These are phyloP conservation scores for Pandion haliaetus DNA, from an alignment of 2,113 vertebrate genomes.

Conservation along the genomic window DNA sequence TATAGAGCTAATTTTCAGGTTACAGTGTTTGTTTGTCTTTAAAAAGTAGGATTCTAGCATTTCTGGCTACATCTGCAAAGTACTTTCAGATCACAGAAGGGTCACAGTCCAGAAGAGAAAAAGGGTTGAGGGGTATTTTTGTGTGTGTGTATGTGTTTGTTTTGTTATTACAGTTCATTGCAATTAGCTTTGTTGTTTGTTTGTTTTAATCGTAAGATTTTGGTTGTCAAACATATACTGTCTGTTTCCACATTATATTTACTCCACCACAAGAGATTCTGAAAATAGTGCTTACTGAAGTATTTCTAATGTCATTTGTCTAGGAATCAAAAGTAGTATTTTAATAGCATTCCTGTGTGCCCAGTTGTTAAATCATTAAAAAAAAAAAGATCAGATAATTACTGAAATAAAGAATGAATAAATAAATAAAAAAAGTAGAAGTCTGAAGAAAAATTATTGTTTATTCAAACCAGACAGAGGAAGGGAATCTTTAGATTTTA, in stretches of 20 bases:
- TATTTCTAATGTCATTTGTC: not conserved
- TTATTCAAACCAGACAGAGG: not conserved
- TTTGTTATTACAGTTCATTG: not conserved
- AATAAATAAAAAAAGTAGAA: not conserved
- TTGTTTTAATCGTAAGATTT: not conserved
- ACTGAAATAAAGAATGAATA: not conserved
- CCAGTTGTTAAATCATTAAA: not conserved
- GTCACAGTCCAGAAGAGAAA: not conserved
- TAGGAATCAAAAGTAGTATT: not conserved
- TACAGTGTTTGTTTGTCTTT: not conserved
- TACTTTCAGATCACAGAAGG: not conserved
- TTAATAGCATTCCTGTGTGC: not conserved
- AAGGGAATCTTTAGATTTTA: not conserved
- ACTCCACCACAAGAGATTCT: not conserved
- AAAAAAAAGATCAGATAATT: rapidly evolving
- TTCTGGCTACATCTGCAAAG: not conserved
- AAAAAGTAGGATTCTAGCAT: not conserved
- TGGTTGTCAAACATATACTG: not conserved
- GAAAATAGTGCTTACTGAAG: not conserved
- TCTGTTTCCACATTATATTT: not conserved
- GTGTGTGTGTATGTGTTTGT: not conserved
- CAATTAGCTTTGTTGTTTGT: not conserved
- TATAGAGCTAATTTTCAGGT: not conserved
- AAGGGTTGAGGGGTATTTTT: too few species aligned
- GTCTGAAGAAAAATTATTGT: not conserved